Conservation (phyloP, 2,888 invertebrate species). For the Nasonovia ribisnigri region DNA sequence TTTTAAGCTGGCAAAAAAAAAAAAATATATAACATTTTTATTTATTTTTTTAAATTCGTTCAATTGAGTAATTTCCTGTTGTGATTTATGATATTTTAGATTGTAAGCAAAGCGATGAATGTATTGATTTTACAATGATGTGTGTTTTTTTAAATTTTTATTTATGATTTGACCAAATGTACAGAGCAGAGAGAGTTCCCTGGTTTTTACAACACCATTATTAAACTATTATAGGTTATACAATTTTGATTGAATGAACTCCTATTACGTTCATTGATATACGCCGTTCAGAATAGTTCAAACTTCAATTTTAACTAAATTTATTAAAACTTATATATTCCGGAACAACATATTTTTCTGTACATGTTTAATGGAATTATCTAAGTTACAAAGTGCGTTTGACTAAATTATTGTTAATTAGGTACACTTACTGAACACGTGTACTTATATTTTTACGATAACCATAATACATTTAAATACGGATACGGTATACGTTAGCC, state of each 20-base stretch:
- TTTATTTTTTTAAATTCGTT: too few species aligned
- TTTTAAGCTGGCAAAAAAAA: too few species aligned
- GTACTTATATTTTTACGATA: not conserved
- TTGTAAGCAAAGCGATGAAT: too few species aligned
- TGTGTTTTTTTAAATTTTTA: too few species aligned
- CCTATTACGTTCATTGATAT: not conserved
- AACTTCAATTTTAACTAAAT: not conserved
- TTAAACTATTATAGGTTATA: not conserved
- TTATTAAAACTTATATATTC: not conserved
- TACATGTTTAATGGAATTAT: not conserved
- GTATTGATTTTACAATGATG: too few species aligned
- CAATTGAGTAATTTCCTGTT: too few species aligned
- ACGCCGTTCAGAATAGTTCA: not conserved
- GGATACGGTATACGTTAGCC: not conserved
- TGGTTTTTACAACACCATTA: not conserved
- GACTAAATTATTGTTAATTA: not conserved
- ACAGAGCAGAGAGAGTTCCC: not conserved
- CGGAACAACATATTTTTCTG: not conserved
- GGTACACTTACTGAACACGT: not conserved
- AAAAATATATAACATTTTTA: too few species aligned
- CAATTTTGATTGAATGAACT: not conserved
- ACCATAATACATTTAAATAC: not conserved
- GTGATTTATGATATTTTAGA: too few species aligned
- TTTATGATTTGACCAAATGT: not conserved
- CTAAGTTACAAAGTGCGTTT: not conserved